phyloP scores from a whole-genome alignment of 2,113 vertebrate species.

The Phyllostomus discolor region DNA sequence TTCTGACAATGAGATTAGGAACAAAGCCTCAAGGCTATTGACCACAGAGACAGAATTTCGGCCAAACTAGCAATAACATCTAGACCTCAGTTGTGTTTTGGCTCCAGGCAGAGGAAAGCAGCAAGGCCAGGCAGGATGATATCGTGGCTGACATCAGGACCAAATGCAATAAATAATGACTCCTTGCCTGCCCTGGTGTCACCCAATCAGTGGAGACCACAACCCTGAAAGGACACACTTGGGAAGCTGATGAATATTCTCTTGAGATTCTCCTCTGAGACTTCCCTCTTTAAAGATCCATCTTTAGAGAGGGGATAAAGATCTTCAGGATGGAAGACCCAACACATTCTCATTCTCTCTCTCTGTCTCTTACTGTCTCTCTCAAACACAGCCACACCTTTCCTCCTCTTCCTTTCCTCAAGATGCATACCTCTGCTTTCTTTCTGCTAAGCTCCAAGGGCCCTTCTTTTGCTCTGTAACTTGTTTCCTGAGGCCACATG shows the following conservation, averaged over 20 bases:
- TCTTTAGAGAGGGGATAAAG: too few species aligned
- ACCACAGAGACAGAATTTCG: too few species aligned
- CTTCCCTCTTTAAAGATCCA: too few species aligned
- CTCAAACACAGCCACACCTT: neutral
- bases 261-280: too few species aligned
- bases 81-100: neutral
- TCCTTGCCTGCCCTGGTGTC: neutral
- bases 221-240: too few species aligned
- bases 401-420: neutral
- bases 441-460: neutral
- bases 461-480: neutral
- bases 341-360: neutral
- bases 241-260: too few species aligned
- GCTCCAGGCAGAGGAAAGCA: neutral
- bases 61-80: neutral
- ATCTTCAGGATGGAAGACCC: neutral
- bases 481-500: too few species aligned
- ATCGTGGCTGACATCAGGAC: neutral
- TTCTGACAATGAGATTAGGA: too few species aligned
- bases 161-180: neutral
- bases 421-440: neutral
- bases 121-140: neutral
- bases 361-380: neutral
- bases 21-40: too few species aligned
- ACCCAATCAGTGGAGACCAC: neutral